Conservation (phyloP, 2,113 vertebrate species). For the Forbesichthys papilliferus region DNA sequence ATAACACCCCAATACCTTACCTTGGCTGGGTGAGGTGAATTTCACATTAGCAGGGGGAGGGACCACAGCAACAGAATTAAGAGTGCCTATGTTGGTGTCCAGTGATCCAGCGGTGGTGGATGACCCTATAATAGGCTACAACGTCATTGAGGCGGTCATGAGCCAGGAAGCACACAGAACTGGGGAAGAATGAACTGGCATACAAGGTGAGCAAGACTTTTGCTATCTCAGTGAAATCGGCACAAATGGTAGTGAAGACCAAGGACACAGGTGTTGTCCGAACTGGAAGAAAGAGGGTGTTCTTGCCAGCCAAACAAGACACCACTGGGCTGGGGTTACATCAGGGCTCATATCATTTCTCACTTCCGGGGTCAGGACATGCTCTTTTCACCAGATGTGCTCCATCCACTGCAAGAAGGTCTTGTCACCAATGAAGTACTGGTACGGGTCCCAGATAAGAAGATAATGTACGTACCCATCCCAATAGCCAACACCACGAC, state of each 20-base stretch:
- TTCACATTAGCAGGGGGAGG: too few species aligned
- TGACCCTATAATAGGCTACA: too few species aligned
- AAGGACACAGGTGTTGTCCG: not conserved
- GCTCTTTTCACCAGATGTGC: not conserved
- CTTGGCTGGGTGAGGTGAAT: conserved; percentile 10
- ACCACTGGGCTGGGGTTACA: not conserved
- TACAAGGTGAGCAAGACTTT: too few species aligned
- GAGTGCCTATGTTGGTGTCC: too few species aligned
- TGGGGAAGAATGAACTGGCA: too few species aligned
- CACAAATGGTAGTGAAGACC: too few species aligned
- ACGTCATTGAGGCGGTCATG: too few species aligned
- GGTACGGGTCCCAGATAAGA: not conserved
- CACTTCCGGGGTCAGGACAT: not conserved
- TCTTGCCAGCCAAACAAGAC: conserved; percentile 21
- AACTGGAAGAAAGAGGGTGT: not conserved
- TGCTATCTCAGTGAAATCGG: too few species aligned
- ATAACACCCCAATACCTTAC: conserved; percentile 16
- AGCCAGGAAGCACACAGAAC: too few species aligned
- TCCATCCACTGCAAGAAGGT: conserved; percentile 1
- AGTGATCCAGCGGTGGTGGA: too few species aligned
- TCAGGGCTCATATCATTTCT: not conserved
- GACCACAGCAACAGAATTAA: too few species aligned
- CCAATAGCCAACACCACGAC: conserved; percentile 1
- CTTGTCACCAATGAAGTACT: conserved; percentile 3
- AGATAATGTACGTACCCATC: not conserved